Conservation (phyloP, 1,140 invertebrate genomes). For the Saxidomus purpurata region DNA sequence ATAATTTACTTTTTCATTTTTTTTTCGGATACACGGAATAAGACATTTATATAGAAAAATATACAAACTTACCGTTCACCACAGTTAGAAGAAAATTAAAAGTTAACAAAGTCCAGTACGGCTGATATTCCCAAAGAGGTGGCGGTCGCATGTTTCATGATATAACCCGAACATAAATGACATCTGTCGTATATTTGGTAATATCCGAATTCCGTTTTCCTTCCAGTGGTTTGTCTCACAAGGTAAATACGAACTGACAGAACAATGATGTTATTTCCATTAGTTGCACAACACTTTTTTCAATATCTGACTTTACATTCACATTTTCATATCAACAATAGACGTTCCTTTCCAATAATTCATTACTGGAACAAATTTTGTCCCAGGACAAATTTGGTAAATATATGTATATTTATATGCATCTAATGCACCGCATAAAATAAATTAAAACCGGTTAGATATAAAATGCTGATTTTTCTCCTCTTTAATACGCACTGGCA, state of each 20-base stretch:
- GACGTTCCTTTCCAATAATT: background rate
- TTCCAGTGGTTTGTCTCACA: background rate
- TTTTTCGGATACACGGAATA: no score
- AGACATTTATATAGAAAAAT: no score
- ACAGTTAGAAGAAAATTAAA: background rate
- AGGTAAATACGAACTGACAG: background rate
- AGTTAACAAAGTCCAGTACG: constrained; percentile 1
- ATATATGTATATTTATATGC: background rate
- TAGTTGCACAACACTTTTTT: background rate
- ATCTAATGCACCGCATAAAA: background rate
- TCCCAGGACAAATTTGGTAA: background rate
- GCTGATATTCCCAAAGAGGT: constrained; percentile 5
- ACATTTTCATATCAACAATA: background rate
- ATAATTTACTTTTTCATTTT: no score
- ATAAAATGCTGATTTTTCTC: background rate
- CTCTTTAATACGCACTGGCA: background rate
- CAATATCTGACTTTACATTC: background rate
- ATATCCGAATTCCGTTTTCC: background rate
- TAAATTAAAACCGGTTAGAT: background rate
- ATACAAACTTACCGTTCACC: constrained; percentile 1
- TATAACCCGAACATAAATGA: constrained; percentile 24
- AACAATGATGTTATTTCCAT: background rate
- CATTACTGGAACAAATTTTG: background rate
- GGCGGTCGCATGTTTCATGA: constrained; percentile 24
- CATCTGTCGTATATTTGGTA: constrained; percentile 5